A percentile compares a stretch with the other conserved stretches of the same genome.
Evolutionary conservation across 2,797 vertebrate species (phyloP).

Genomic region (Myotis pilosus): DNA sequence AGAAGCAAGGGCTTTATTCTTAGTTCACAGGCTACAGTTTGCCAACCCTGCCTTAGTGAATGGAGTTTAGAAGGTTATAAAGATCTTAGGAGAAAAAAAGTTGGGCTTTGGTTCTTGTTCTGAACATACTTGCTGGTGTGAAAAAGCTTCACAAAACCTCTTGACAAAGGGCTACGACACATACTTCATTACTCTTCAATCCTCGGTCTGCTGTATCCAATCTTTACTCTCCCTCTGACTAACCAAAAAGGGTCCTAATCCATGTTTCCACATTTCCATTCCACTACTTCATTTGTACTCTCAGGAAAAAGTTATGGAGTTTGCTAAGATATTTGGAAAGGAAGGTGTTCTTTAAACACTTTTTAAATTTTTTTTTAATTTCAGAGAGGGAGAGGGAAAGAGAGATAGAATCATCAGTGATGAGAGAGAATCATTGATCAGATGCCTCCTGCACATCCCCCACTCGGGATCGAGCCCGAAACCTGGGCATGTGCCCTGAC

Average conservation of each 20-base stretch:
- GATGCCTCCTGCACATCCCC: no score
- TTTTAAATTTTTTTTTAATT: no score
- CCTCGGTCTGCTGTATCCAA: background rate
- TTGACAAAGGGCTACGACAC: background rate
- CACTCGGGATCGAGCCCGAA: no score
- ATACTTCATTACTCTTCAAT: background rate
- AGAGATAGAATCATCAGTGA: no score
- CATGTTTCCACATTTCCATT: background rate
- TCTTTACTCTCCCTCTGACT: background rate
- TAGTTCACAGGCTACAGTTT: background rate
- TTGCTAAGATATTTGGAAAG: background rate
- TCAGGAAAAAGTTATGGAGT: background rate
- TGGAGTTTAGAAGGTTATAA: background rate
- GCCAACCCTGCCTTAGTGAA: background rate
- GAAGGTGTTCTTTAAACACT: background rate
- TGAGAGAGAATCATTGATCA: no score
- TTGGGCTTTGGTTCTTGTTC: background rate
- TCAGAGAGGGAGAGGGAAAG: no score
- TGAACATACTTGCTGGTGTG: background rate
- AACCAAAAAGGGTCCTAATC: background rate
- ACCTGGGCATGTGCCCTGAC: no score
- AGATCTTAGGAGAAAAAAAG: background rate
- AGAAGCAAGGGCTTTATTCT: background rate
- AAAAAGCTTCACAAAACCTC: background rate
- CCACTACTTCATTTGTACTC: background rate